phyloP scores from a whole-genome alignment of 1,140 invertebrate genomes.

The Drosophila mojavensis region DNA sequence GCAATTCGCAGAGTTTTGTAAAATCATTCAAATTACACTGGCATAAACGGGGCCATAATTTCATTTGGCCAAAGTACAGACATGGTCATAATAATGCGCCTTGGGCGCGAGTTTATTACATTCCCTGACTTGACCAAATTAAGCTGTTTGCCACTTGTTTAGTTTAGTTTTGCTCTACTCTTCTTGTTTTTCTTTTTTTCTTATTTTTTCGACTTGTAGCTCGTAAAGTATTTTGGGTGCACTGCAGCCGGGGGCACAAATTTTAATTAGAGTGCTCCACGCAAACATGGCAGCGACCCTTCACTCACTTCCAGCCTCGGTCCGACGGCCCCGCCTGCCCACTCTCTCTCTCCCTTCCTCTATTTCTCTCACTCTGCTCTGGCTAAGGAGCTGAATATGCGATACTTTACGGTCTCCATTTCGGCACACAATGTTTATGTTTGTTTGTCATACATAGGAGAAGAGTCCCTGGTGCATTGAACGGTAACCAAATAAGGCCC shows the following conservation, averaged over 20 bases:
- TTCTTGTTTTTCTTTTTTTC: conserved; percentile 1
- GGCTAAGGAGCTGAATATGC: conserved; percentile 33
- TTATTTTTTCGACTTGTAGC: conserved; percentile 30
- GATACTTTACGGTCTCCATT: conserved; percentile 72
- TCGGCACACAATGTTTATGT: conserved; percentile 77
- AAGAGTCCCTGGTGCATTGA: conserved; percentile 72
- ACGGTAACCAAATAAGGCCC: conserved; percentile 76
- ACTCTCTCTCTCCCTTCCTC: too few relatives aligned
- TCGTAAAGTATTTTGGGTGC: conserved; percentile 64
- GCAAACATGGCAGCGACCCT: conserved; percentile 61
- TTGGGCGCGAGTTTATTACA: conserved; percentile 65
- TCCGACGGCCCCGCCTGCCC: background rate
- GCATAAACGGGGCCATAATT: background rate
- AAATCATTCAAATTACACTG: too few relatives aligned
- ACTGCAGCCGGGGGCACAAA: conserved; percentile 63
- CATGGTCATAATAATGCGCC: conserved; percentile 35
- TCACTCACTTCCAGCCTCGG: background rate
- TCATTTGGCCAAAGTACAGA: background rate
- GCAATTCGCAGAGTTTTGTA: too few relatives aligned
- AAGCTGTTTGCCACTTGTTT: conserved; percentile 63
- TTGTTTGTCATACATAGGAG: conserved; percentile 76
- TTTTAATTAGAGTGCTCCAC: conserved; percentile 78
- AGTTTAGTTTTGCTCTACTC: conserved; percentile 18
- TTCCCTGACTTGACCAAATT: conserved; percentile 57
- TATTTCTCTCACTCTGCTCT: background rate